These are phyloP conservation scores for Tricholaema leucomelas DNA, from an alignment of 2,113 vertebrate species.

Conservation along the genomic window DNA sequence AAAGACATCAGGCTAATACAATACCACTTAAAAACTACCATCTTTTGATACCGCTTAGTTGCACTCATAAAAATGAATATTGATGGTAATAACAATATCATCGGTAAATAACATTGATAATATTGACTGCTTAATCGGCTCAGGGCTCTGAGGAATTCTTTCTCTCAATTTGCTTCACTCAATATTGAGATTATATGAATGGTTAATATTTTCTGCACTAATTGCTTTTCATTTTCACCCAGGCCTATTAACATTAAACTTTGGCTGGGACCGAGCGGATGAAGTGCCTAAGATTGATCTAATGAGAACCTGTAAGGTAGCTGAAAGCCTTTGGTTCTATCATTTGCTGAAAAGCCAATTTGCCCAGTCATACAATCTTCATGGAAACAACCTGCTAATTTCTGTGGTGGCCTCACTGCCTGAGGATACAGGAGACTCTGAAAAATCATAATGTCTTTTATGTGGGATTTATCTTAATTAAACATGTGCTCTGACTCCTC, in stretches of 20 bases:
- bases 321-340: not conserved
- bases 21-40: not conserved
- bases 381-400: not conserved
- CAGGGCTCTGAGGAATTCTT: not conserved
- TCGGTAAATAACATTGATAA: not conserved
- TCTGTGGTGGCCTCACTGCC: not conserved
- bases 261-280: not conserved
- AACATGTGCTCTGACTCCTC: not conserved
- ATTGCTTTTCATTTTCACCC: not conserved
- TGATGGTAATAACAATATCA: not conserved
- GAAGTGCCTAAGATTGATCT: not conserved
- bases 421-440: not conserved
- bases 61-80: not conserved
- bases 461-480: slow-evolving; percentile 13
- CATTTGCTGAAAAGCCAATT: not conserved
- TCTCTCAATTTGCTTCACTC: not conserved
- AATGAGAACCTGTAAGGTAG: not conserved
- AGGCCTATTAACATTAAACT: not conserved
- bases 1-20: not conserved
- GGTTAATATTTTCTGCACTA: not conserved
- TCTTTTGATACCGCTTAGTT: not conserved
- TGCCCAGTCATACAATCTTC: not conserved
- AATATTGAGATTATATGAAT: not conserved
- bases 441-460: not conserved
- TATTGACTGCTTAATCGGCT: not conserved